These are phyloP conservation scores for Trimorus sp. DNA, from an alignment of 2,888 invertebrate genomes.

Conservation along the genomic window DNA sequence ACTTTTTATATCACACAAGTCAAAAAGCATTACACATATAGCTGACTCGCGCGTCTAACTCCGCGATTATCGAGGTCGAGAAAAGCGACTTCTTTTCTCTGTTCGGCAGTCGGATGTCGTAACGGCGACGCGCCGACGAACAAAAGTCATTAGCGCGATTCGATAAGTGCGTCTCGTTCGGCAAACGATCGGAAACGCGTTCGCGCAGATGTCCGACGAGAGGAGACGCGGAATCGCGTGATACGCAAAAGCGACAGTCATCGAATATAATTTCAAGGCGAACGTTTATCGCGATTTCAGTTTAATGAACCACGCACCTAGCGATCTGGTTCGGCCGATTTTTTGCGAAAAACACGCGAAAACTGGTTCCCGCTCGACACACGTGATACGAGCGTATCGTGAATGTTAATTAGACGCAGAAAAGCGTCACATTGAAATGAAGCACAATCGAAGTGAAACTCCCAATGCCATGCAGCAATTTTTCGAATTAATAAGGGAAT, in stretches of 20 bases:
- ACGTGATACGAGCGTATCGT: too few relatives aligned
- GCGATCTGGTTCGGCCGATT: conserved; percentile 9
- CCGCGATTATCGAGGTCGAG: too few relatives aligned
- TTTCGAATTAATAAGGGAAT: too few relatives aligned
- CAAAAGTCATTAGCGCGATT: conserved; percentile 5
- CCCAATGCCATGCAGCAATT: too few relatives aligned
- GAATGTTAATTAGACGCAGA: too few relatives aligned
- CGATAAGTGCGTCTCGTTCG: too few relatives aligned
- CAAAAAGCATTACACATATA: too few relatives aligned
- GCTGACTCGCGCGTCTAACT: too few relatives aligned
- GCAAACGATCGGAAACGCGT: too few relatives aligned
- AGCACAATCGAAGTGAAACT: too few relatives aligned
- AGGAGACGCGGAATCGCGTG: conserved; percentile 27
- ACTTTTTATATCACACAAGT: too few relatives aligned
- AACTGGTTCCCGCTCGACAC: conserved; percentile 7
- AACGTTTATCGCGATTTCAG: conserved; percentile 34
- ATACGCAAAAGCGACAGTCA: conserved; percentile 14
- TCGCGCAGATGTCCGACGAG: conserved; percentile 29
- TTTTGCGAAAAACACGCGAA: conserved; percentile 24
- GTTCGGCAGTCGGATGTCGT: conserved; percentile 32
- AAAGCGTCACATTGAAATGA: too few relatives aligned
- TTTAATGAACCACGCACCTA: conserved; percentile 40
- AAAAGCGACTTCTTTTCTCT: conserved; percentile 42
- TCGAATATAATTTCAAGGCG: conserved; percentile 43
- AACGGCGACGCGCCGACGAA: conserved; percentile 21